phyloP scores from a whole-genome alignment of 2,888 invertebrate genomes.

The Limulus polyphemus region DNA sequence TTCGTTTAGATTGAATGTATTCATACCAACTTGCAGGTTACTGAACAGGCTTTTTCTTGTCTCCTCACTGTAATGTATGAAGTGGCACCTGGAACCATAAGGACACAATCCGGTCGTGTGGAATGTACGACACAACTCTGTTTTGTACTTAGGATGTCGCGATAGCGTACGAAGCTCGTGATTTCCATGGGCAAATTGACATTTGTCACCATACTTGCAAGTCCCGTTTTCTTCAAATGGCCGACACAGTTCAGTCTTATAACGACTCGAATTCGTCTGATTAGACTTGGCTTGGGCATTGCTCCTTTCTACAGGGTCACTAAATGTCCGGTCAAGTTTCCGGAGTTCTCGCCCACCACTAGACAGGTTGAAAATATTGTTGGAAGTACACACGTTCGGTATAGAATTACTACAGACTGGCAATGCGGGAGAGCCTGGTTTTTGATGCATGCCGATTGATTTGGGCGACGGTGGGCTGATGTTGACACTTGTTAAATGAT shows the following conservation, averaged over 20 bases:
- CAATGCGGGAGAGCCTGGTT: background rate
- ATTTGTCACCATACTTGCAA: constrained; percentile 99
- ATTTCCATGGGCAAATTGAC: constrained; percentile 94
- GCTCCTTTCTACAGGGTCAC: constrained; percentile 45
- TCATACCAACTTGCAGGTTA: constrained; percentile 41
- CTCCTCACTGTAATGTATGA: constrained; percentile 64
- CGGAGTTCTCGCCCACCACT: constrained; percentile 4
- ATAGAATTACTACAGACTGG: background rate
- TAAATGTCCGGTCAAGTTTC: constrained; percentile 62
- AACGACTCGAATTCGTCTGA: constrained; percentile 44
- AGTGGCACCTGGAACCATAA: constrained; percentile 94
- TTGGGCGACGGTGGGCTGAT: constrained; percentile 10
- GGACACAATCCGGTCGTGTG: constrained; percentile 95
- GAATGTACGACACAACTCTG: constrained; percentile 85
- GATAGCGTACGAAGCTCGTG: constrained; percentile 82
- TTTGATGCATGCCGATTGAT: constrained; percentile 1
- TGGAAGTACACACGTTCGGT: background rate
- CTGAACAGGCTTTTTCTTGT: constrained; percentile 19
- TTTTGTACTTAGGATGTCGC: constrained; percentile 98
- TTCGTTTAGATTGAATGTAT: constrained; percentile 28
- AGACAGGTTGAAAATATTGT: background rate
- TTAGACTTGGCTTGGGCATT: constrained; percentile 6
- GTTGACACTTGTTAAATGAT: constrained; percentile 1
- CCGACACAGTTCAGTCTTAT: constrained; percentile 96
- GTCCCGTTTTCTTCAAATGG: constrained; percentile 92